A percentile compares a stretch with the other conserved stretches of the same genome.
Evolutionary conservation across 2,113 vertebrate species (phyloP).

Genomic region (Zosterops borbonicus): DNA sequence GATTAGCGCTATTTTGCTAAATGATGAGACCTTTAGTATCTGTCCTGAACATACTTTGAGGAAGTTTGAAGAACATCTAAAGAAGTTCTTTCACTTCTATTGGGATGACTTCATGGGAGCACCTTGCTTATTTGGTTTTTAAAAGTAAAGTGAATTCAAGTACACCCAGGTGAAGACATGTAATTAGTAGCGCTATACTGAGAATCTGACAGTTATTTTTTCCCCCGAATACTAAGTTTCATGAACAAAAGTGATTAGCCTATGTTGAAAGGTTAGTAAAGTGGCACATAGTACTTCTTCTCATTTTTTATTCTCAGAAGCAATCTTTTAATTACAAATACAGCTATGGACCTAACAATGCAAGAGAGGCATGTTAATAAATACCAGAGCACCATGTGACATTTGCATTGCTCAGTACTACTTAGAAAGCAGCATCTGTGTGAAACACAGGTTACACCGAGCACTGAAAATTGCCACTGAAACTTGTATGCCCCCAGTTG

Average conservation of each 20-base stretch:
- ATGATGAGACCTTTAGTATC: background rate
- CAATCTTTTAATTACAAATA: conserved; percentile 52
- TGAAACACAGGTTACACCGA: conserved; percentile 24
- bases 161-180: background rate
- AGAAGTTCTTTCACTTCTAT: background rate
- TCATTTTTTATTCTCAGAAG: conserved; percentile 16
- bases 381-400: conserved; percentile 24
- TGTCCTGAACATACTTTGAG: background rate
- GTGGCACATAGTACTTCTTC: background rate
- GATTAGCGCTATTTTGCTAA: background rate
- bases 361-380: conserved; percentile 57
- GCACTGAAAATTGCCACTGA: background rate
- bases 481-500: background rate
- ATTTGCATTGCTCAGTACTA: conserved; percentile 4
- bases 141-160: background rate
- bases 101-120: background rate
- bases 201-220: background rate
- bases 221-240: background rate
- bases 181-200: background rate
- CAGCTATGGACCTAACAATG: conserved; percentile 1
- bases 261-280: background rate
- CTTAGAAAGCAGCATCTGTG: conserved; percentile 8
- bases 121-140: background rate
- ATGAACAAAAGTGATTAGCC: background rate
- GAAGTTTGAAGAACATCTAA: background rate